These are phyloP conservation scores for Lasioglossum oenotherae DNA, from an alignment of 2,888 invertebrate species.

Conservation along the genomic window DNA sequence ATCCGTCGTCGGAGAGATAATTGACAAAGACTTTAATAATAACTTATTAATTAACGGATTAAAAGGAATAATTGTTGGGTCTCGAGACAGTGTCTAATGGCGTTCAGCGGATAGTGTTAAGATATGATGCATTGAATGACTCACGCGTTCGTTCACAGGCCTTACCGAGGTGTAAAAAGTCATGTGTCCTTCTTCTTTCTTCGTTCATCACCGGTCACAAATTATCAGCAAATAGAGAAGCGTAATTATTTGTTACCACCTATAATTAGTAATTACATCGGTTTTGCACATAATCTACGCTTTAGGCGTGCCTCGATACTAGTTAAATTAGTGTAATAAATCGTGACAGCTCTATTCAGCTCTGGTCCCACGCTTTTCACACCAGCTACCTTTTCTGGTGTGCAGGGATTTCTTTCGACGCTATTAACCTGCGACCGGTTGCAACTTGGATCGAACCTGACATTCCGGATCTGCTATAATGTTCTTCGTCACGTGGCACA, in stretches of 20 bases:
- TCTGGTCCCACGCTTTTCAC: not conserved
- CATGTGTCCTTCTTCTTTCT: not conserved
- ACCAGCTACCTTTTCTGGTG: not conserved
- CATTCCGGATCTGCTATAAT: constrained; percentile 36
- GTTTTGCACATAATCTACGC: too few relatives aligned
- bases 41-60: not conserved
- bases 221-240: not conserved
- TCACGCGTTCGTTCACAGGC: not conserved
- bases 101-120: not conserved
- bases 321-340: not conserved
- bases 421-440: constrained; percentile 26
- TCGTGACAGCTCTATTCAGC: not conserved
- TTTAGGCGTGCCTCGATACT: not conserved
- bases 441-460: constrained; percentile 31
- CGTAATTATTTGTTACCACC: not conserved
- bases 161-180: not conserved
- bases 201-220: not conserved
- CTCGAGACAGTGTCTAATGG: not conserved
- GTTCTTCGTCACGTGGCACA: not conserved
- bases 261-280: not conserved
- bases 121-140: not conserved
- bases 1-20: not conserved
- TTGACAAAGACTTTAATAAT: not conserved
- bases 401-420: not conserved
- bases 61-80: not conserved